Base-by-base conservation (phyloP, 2,888 invertebrate species). In the Clusia tigrina region DNA sequence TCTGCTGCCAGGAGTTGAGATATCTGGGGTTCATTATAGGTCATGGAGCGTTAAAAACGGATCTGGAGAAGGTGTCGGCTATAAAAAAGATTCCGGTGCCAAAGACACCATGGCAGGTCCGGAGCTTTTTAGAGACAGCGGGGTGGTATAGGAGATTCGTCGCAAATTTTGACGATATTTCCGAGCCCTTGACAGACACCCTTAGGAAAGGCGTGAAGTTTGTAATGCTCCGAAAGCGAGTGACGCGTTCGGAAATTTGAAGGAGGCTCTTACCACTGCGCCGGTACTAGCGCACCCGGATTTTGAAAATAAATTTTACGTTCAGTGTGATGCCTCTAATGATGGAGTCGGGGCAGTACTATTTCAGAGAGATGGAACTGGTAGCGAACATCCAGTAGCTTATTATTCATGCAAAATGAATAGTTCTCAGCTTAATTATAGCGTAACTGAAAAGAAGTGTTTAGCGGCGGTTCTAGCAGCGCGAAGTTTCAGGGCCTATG, bases 111-210 rank as follows among this genome's bases (percentile, higher is more conserved):
- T 58, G 60, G 15, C 58, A 68, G 38, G 58, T 68, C 9, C 57
- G 67, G 0, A 42, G 67, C 24, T 32, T 68, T 18, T 57, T 67
- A 51, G 65, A 67, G 5, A 60, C 61, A 51, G 62, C 63, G 2
- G 63, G 67, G 2, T 68, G 60, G 65, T 68, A 67, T 22, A 26
- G 64, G 12, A 48, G 62, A 5, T 68, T 68, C 46, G 66, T 67
- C 12, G 42, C 37, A 20, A 58, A 67, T 18, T 67, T 55, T 37
- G 61, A 63, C 3, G 42, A 5, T 18, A 6, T 25, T 18, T 54
- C 58, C 1, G 58, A 54, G 5, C 58, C 37, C 15, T 17, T 58
- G 20, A 62, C 46, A 0, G 54, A 63, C 17, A 58, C 54, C 1
- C 54, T 62, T 2, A 63, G 58, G 26, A 62, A 52, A 15, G 42